Evolutionary conservation across 2,113 vertebrate species (phyloP).

Genomic region (Elephantulus edwardii): DNA sequence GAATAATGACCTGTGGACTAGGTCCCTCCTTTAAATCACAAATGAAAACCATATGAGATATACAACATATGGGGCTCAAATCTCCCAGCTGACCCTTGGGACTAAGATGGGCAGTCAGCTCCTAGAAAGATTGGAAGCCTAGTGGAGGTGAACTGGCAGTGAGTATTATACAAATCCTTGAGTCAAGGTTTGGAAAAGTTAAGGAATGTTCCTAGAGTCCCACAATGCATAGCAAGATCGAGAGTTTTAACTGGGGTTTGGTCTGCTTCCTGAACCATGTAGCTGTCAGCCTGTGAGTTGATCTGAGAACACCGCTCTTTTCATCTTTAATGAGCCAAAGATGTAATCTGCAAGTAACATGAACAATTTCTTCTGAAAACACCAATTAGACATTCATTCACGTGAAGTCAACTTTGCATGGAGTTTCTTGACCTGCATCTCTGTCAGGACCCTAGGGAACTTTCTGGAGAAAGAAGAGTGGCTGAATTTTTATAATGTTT

Average conservation of each 20-base stretch:
- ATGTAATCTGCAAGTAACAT: not conserved
- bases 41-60: not conserved
- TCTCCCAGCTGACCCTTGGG: no score
- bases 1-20: not conserved
- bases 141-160: no score
- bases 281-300: not conserved
- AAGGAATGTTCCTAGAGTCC: not conserved
- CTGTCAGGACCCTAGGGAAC: not conserved
- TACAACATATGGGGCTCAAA: no score
- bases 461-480: not conserved
- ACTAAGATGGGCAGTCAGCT: no score
- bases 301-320: not conserved
- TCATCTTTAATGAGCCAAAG: conserved; percentile 7
- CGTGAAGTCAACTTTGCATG: not conserved
- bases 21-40: not conserved
- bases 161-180: not conserved
- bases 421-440: not conserved
- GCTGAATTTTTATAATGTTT: not conserved
- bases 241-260: not conserved
- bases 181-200: not conserved
- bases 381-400: not conserved
- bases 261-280: not conserved
- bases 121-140: no score
- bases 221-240: not conserved
- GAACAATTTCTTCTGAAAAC: not conserved